phyloP scores from a whole-genome alignment of 1,140 invertebrate species.

The Atopsyche davidsoni region DNA sequence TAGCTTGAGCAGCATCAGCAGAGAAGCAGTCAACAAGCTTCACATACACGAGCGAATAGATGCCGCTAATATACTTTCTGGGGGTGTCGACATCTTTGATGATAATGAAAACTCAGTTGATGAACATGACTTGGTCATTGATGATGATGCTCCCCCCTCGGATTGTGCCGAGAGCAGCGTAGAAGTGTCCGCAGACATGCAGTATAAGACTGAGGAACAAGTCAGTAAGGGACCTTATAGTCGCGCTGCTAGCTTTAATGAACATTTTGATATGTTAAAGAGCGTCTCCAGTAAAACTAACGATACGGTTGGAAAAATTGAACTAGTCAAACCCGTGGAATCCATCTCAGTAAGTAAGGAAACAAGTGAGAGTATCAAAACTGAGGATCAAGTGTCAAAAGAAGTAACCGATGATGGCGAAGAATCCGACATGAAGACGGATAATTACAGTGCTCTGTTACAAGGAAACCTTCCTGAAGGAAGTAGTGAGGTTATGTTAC shows the following conservation, averaged over 20 bases:
- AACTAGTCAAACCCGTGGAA: background rate
- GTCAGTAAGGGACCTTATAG: background rate
- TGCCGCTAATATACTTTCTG: conserved; percentile 43
- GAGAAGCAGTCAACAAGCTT: conserved; percentile 30
- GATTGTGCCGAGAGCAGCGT: conserved; percentile 18
- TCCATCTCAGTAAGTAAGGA: conserved; percentile 9
- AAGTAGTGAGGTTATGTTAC: conserved; percentile 40
- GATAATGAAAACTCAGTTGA: conserved; percentile 48
- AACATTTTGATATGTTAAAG: conserved; percentile 13
- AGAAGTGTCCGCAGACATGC: conserved; percentile 16
- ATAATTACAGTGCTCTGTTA: conserved; percentile 15
- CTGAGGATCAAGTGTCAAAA: background rate
- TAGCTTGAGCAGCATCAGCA: conserved; percentile 40
- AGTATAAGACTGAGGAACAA: conserved; percentile 10
- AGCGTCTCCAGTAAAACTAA: background rate
- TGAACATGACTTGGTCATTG: conserved; percentile 45
- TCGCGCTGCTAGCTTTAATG: conserved; percentile 7
- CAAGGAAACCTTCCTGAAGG: conserved; percentile 25
- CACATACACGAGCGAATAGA: conserved; percentile 36
- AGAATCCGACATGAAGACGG: conserved; percentile 17
- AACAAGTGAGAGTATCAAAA: conserved; percentile 3
- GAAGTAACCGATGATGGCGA: conserved; percentile 10
- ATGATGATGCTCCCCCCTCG: conserved; percentile 34
- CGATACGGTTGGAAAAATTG: background rate
- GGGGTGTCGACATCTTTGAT: conserved; percentile 46